Percentiles rank a stretch among this genome's conserved stretches.
phyloP scores from a whole-genome alignment of 2,113 vertebrate genomes.

The Cyanoramphus novaezelandiae region DNA sequence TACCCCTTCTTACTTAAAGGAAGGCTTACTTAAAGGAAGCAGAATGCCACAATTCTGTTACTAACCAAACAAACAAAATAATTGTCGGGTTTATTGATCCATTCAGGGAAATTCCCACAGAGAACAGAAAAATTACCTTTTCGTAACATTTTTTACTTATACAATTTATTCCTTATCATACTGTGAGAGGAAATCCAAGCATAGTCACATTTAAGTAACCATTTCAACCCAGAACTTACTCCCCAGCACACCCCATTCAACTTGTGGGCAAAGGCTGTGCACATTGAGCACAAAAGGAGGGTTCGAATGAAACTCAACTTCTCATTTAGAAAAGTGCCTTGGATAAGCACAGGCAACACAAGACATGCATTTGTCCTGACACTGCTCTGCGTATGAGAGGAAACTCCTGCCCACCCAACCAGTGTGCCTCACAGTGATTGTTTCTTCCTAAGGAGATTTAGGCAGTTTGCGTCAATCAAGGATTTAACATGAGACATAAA shows the following conservation, averaged over 20 bases:
- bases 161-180: neutral
- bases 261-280: fast-evolving
- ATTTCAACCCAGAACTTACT: neutral
- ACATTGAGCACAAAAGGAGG: neutral
- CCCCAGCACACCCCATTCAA: neutral
- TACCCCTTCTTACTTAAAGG: neutral
- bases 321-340: neutral
- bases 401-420: neutral
- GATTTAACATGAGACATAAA: constrained; percentile 83
- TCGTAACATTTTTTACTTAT: neutral
- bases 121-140: neutral
- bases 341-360: neutral
- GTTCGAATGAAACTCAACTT: neutral
- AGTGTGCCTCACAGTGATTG: constrained; percentile 70
- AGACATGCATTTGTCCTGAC: neutral
- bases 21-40: neutral
- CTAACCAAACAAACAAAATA: neutral
- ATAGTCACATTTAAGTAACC: fast-evolving
- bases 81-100: neutral
- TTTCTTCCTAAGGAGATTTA: constrained; percentile 84
- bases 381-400: neutral
- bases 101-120: neutral
- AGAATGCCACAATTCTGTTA: neutral
- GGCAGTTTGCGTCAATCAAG: constrained; percentile 85
- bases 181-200: neutral